Conservation (phyloP, 2,888 invertebrate species). For the Tetragonisca angustula region DNA sequence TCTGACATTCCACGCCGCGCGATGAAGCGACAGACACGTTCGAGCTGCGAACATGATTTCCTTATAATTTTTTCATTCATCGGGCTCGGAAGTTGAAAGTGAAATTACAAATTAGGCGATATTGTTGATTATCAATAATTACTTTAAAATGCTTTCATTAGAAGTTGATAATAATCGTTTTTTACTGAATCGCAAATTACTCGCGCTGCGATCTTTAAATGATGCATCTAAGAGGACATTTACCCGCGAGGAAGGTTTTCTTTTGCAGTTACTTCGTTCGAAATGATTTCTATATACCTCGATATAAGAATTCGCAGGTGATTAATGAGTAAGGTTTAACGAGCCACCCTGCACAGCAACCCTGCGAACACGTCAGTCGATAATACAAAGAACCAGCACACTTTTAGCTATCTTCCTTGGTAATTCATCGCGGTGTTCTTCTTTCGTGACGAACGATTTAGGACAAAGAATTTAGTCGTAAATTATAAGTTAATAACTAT, state of each 20-base stretch:
- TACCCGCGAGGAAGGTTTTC: slow-evolving; percentile 20
- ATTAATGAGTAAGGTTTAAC: slow-evolving; percentile 70
- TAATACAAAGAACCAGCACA: slow-evolving; percentile 58
- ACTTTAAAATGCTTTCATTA: too few species aligned
- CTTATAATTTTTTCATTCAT: neutral
- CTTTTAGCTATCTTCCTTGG: neutral
- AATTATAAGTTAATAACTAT: slow-evolving; percentile 5
- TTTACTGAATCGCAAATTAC: neutral
- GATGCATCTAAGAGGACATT: neutral
- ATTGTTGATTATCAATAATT: too few species aligned
- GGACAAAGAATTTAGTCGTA: slow-evolving; percentile 5
- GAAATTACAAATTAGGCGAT: neutral
- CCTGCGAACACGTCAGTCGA: slow-evolving; percentile 61
- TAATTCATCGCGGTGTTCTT: slow-evolving; percentile 51
- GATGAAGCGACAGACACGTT: neutral
- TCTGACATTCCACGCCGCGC: neutral
- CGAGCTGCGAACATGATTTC: neutral
- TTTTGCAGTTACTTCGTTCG: slow-evolving; percentile 46
- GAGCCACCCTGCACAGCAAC: slow-evolving; percentile 22
- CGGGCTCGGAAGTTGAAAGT: neutral
- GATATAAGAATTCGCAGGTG: slow-evolving; percentile 58
- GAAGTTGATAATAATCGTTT: neutral
- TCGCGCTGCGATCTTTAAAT: too few species aligned
- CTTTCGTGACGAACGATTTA: slow-evolving; percentile 29
- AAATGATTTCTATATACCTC: slow-evolving; percentile 23